Base-by-base conservation (phyloP, 2,888 invertebrate genomes). In the Melieria omissa region DNA sequence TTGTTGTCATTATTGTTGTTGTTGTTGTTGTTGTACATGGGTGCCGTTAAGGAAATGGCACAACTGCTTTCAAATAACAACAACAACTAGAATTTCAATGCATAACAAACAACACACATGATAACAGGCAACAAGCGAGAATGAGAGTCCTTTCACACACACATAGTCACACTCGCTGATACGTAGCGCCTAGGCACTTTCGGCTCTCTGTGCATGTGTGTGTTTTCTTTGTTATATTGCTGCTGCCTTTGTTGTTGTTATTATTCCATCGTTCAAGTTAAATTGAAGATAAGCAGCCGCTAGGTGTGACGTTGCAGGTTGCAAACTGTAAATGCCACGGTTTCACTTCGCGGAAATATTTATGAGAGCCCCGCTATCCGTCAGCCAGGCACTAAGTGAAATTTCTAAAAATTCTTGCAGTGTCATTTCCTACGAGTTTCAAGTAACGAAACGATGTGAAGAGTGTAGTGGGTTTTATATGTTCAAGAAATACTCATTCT, bases 271-370 rank as follows among this genome's bases (percentile, higher is more conserved):
- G 14, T 16, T 12, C 16, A 10, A 55, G n/a, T 42, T 58, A 66
- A 66, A 47, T 57, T 66, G 66, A 58, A 54, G 57, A 47, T 46
- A 66, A 66, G 57, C 66, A 66, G 46, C 65, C 65, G 54, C 55
- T n/a, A 65, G 65, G 46, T 49, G 47, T 65, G 16, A 52, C 29
- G 29, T 29, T 29, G 29, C 29, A 29, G 29, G 29, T 29, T 29
- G 52, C 14, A 52, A 52, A 52, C n/a, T 52, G 14, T 52, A 52
- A 52, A 52, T 14, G 12, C 14, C 4, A 52, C 12, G 4, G 7
- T 52, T 12, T 52, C 14, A 52, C 52, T 52, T 52, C 29, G 29
- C 29, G 29, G 29, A 29, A 29, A 29, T 29, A 29, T 29, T 29
- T 29, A 29, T 29, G 29, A 29, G 29, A 29, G 29, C 29, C 2